These are phyloP conservation scores for Trididemnum miniatum DNA, from an alignment of 23 tunicate genomes.

Conservation along the genomic window DNA sequence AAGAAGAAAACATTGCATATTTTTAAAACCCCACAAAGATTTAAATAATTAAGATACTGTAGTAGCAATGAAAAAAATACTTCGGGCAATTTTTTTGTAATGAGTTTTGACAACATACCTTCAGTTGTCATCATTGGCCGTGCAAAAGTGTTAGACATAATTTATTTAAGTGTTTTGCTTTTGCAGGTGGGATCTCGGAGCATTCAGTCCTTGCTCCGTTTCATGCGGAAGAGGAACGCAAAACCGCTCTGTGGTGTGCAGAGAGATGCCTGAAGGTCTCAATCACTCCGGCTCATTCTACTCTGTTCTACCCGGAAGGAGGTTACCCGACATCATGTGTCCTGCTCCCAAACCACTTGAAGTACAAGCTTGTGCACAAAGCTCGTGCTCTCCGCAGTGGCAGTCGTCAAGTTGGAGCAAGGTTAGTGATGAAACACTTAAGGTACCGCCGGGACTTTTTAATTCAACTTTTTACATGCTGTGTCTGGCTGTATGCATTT, in stretches of 20 bases:
- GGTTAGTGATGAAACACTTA: too few species aligned
- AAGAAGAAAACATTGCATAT: too few species aligned
- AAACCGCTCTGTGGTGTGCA: slow-evolving; percentile 57
- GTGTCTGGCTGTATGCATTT: too few species aligned
- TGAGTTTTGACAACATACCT: too few species aligned
- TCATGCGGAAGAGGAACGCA: slow-evolving; percentile 78
- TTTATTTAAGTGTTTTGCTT: neutral
- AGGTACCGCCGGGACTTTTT: too few species aligned
- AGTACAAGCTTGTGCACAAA: slow-evolving; percentile 31
- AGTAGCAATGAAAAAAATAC: too few species aligned
- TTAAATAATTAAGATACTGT: too few species aligned
- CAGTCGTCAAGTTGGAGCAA: slow-evolving; percentile 32
- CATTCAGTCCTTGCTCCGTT: slow-evolving; percentile 53
- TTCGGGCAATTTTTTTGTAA: too few species aligned
- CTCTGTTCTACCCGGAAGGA: neutral
- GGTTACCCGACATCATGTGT: slow-evolving; percentile 74
- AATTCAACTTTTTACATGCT: too few species aligned
- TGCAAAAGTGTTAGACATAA: too few species aligned
- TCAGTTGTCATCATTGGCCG: too few species aligned
- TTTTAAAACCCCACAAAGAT: too few species aligned
- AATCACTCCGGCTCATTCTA: neutral
- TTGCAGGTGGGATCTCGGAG: slow-evolving; percentile 15
- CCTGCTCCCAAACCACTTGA: slow-evolving; percentile 67
- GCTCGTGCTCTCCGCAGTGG: slow-evolving; percentile 67
- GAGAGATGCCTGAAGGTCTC: slow-evolving; percentile 62